Percentiles rank a stretch among this genome's conserved stretches.
These are phyloP conservation scores for Arvicola amphibius DNA, from an alignment of 2,797 vertebrate genomes.

Conservation along the genomic window DNA sequence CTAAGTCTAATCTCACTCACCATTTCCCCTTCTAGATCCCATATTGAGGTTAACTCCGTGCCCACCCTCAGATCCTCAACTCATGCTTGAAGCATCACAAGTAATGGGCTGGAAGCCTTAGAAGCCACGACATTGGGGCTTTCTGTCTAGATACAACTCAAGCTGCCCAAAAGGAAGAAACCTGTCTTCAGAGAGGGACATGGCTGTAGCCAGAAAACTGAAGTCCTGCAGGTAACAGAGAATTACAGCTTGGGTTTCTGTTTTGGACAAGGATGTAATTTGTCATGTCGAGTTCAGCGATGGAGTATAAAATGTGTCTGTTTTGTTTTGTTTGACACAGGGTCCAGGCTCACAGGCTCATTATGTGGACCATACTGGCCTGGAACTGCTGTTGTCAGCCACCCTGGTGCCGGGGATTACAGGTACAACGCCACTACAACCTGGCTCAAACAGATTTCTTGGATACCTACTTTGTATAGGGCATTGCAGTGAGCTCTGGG, in stretches of 20 bases:
- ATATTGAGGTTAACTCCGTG: background rate
- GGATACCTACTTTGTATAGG: background rate
- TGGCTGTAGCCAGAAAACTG: background rate
- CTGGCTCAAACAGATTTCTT: background rate
- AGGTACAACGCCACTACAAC: no score
- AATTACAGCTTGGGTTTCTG: conserved; percentile 1
- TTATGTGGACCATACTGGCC: background rate
- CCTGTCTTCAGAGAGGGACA: background rate
- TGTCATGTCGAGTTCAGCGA: background rate
- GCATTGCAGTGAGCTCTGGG: background rate
- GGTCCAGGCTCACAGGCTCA: background rate
- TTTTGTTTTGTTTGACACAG: background rate
- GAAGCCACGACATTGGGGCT: background rate
- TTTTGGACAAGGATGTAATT: background rate
- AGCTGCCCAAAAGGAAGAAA: background rate
- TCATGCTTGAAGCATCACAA: background rate
- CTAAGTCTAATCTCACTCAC: background rate
- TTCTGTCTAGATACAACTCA: background rate
- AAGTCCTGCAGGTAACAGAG: background rate
- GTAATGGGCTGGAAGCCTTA: background rate
- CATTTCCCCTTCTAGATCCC: background rate
- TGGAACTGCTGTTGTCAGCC: background rate
- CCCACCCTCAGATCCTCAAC: background rate
- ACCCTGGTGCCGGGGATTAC: background rate
- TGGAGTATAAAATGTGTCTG: background rate